Evolutionary conservation across 2,888 invertebrate genomes (phyloP).

Genomic region (Heliconius ethilla): DNA sequence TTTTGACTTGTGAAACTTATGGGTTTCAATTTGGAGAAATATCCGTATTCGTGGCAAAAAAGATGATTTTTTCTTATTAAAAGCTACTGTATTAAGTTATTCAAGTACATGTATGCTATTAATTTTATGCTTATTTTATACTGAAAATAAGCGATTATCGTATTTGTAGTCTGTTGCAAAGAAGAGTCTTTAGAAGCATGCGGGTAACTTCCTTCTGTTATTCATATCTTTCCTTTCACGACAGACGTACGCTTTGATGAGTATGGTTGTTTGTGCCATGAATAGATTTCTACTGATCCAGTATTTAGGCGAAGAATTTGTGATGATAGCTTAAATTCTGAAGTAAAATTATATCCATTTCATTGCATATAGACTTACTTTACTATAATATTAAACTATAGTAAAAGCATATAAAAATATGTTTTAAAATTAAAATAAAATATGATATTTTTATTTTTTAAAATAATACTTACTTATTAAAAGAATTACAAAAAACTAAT

Average conservation of each 20-base stretch:
- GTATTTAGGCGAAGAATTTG: neutral
- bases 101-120: neutral
- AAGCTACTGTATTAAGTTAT: neutral
- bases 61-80: neutral
- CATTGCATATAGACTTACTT: neutral
- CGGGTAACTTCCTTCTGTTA: neutral
- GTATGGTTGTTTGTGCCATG: constrained; percentile 38
- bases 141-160: too few relatives aligned
- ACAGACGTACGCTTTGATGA: constrained; percentile 32
- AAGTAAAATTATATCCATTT: neutral
- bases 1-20: too few relatives aligned
- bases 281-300: constrained; percentile 43
- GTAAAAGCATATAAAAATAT: too few relatives aligned
- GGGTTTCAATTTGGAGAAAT: too few relatives aligned
- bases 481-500: neutral
- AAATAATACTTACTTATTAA: neutral
- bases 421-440: too few relatives aligned
- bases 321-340: neutral
- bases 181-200: neutral
- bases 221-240: constrained; percentile 10
- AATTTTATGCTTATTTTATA: neutral
- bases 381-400: neutral
- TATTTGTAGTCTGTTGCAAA: neutral
- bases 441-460: neutral
- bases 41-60: neutral